Evolutionary conservation across 2,797 vertebrate genomes (phyloP), one percentile per base, ranked within the genome.

Genomic region (Limnodromus scolopaceus): DNA sequence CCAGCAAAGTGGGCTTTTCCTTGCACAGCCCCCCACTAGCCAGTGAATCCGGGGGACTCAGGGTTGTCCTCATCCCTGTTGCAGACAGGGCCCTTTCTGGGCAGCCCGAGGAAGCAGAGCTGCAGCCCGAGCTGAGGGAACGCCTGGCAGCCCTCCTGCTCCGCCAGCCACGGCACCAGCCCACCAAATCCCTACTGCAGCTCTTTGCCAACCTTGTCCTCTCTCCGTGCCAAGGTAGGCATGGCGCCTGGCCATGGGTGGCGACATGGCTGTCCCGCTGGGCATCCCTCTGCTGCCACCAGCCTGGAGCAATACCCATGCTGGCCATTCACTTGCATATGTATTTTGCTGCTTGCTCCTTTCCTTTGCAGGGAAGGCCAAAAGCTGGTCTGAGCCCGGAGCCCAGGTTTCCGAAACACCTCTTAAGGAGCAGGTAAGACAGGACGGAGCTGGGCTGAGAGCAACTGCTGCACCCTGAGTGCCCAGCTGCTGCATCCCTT

Each of bases 351-450:
- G 22, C 25, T 71, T 64, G 24, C 32, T 46, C 22, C 19, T 28
- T 94, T 83, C 30, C 63, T 57, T 79, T 86, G 41, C 85, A 98
- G 98, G 61, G 25, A 96, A 94, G 41, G 36, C 61, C 64, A 84
- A 72, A n/a, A 69, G 57, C 30, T 32, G 27, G 18, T 39, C 85
- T 41, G 92, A 93, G 43, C 14, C 78, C 1, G 6, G 64, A 32
- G 53, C 55, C 16, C 94, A 97, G 75, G 22, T 97, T 76, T 97
- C 97, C 3, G 83, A 97, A 79, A 92, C 25, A 0, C 97, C 93
- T 54, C 84, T 97, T 30, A 92, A 96, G 79, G 97, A 98, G 85
- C 98, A 98, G 98, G 98, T 98, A 87, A 55, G 87, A 72, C 28
- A 58, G 36, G 24, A 39, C 0, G 16, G 48, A 77, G 65, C 39